Evolutionary conservation across 2,113 vertebrate species (phyloP).

Genomic region (Petaurus breviceps): DNA sequence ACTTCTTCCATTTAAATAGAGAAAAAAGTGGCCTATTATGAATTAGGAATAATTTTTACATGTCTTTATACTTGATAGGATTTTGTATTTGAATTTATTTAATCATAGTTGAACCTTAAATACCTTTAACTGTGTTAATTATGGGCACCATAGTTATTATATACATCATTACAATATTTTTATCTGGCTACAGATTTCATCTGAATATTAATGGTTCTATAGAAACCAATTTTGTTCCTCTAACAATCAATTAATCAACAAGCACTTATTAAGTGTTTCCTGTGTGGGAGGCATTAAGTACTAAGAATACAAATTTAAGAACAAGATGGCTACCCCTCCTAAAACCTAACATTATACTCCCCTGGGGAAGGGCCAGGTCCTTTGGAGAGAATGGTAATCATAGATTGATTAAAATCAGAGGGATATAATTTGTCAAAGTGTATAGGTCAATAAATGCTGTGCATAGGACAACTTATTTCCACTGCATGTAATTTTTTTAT

Average conservation of each 20-base stretch:
- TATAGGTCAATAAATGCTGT: slow-evolving; percentile 57
- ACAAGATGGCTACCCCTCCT: slow-evolving; percentile 46
- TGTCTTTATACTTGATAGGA: slow-evolving; percentile 52
- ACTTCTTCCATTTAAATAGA: slow-evolving; percentile 71
- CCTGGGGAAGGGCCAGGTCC: neutral
- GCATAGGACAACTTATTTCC: slow-evolving; percentile 6
- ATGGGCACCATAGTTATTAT: slow-evolving; percentile 61
- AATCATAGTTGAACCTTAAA: slow-evolving; percentile 49
- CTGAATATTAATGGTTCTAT: slow-evolving; percentile 59
- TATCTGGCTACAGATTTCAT: slow-evolving; percentile 66
- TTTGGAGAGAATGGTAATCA: slow-evolving; percentile 64
- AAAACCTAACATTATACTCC: neutral
- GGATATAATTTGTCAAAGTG: slow-evolving; percentile 72
- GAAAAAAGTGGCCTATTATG: slow-evolving; percentile 67
- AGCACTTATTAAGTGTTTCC: slow-evolving; percentile 53
- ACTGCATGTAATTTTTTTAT: neutral
- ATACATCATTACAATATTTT: slow-evolving; percentile 59
- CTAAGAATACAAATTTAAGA: slow-evolving; percentile 73
- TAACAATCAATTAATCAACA: slow-evolving; percentile 54
- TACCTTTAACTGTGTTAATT: slow-evolving; percentile 61
- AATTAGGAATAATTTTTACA: slow-evolving; percentile 60
- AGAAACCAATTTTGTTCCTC: slow-evolving; percentile 60
- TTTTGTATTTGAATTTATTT: slow-evolving; percentile 64
- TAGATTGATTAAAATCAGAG: slow-evolving; percentile 76
- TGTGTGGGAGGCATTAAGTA: slow-evolving; percentile 67